phyloP scores from a whole-genome alignment of 1,140 invertebrate genomes.

The Globodera ellingtonae region DNA sequence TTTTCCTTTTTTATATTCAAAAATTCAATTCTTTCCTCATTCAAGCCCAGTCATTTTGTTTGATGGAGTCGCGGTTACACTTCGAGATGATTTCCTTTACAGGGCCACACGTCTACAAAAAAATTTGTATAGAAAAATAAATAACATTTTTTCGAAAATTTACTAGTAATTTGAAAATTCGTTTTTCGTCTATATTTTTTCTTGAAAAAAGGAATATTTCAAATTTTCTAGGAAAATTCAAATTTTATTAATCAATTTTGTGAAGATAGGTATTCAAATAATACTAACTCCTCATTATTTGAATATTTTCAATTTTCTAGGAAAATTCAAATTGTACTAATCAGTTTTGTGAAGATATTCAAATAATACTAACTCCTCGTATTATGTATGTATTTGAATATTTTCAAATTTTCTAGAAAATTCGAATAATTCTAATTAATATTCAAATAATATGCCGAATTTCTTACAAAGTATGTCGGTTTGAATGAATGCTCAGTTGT shows the following conservation, averaged over 20 bases:
- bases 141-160: neutral
- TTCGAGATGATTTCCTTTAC: constrained; percentile 20
- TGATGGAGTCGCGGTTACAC: constrained; percentile 19
- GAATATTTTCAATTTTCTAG: neutral
- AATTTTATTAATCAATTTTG: too few relatives aligned
- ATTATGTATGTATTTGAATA: neutral
- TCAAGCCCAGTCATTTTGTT: neutral
- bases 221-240: neutral
- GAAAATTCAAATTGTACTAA: too few relatives aligned
- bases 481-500: neutral
- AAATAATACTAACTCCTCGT: too few relatives aligned
- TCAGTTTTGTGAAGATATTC: too few relatives aligned
- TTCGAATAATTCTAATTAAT: neutral
- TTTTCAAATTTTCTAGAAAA: neutral
- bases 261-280: too few relatives aligned
- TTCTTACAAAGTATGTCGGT: constrained; percentile 8
- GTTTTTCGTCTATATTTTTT: too few relatives aligned
- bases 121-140: neutral
- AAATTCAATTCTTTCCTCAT: neutral
- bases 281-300: neutral
- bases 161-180: too few relatives aligned
- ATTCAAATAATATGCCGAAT: neutral
- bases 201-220: neutral
- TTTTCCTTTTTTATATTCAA: too few relatives aligned
- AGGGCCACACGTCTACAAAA: constrained; percentile 8